phyloP scores from a whole-genome alignment of 2,113 vertebrate genomes.

The Atlantisia rogersi region DNA sequence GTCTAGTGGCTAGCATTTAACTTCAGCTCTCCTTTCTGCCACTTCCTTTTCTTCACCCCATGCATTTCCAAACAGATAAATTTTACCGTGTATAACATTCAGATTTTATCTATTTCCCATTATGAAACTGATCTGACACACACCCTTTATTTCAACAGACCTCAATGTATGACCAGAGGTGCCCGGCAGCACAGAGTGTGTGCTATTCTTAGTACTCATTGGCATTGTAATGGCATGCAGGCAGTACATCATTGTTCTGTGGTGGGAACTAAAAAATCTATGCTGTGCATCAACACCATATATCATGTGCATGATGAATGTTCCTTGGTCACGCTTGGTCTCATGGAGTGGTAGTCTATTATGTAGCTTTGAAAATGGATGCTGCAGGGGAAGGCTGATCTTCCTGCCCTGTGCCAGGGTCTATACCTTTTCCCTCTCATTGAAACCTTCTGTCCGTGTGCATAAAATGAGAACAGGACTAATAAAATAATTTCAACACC shows the following conservation, averaged over 20 bases:
- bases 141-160: neutral
- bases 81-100: neutral
- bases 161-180: neutral
- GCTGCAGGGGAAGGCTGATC: neutral
- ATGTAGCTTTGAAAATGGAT: neutral
- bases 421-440: neutral
- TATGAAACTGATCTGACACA: neutral
- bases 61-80: neutral
- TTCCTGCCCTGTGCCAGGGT: neutral
- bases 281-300: neutral
- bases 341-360: accelerated
- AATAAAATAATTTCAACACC: accelerated
- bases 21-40: neutral
- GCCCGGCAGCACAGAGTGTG: neutral
- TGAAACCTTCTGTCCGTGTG: neutral
- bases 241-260: neutral
- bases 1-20: neutral
- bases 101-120: neutral
- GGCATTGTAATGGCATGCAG: neutral
- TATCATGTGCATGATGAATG: neutral
- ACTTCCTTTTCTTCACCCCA: neutral
- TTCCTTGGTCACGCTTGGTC: neutral
- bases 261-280: neutral
- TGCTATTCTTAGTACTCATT: neutral
- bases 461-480: neutral